Evolutionary conservation across 1,140 invertebrate genomes (phyloP), one percentile per base, ranked within the genome.

Genomic region (Prorops nasuta): DNA sequence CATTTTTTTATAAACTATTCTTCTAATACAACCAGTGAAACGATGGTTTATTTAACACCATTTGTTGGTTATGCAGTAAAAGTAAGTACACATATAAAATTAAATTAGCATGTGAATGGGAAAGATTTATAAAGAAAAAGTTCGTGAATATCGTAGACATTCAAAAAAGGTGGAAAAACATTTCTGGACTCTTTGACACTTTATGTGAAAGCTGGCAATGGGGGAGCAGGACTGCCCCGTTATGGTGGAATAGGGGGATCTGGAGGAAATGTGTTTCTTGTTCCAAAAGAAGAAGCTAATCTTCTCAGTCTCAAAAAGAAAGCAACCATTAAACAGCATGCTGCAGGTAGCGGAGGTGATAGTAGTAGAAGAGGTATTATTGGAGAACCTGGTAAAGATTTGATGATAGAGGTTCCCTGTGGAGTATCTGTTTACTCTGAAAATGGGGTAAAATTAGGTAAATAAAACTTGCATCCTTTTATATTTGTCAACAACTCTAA

Each of bases 211-310:
- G 90, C 83, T 16, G 92, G 92, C 14, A 74, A 80, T 22, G 93
- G 93, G 9, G 90, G 88, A 24, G 76, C 83, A 64, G 93, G 93
- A 1, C 68, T 85, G 34, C 86, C 88, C 1, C 81, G 84, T 58
- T 92, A 84, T 74, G 92, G 91, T 10, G 93, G 92, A 3, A 66
- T 88, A 8, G 93, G 94, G 17, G 94, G 94, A 0, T 83, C 84
- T 69, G 94, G 94, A 14, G 94, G 94, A 12, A 84, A 88, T 77
- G 83, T 96, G 10, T 85, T 84, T 64, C 75, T 90, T 14, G 66
- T 84, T 24, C 88, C 86, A 0, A 83, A 84, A 51, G 84, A 90
- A 60, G 71, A 73, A 8, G 58, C 83, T 2, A 83, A 78, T 31
- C 71, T 94, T 3, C 74, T 76, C 24, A 75, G 77, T 20, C 73